Evolutionary conservation across 2,113 vertebrate species (phyloP), one percentile per base, ranked within the genome.

Genomic region (Petrocephalus zakoni): DNA sequence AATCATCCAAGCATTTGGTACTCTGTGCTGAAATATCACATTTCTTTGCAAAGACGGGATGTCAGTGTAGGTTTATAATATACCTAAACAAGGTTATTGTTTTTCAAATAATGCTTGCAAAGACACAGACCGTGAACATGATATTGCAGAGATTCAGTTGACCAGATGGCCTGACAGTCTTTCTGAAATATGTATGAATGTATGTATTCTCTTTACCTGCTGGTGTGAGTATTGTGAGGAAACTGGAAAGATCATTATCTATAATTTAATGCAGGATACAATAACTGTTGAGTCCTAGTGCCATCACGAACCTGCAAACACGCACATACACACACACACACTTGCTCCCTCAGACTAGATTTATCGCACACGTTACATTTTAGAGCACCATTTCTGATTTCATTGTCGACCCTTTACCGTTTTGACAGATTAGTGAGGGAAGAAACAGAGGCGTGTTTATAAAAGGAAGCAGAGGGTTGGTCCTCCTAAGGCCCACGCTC

Each of bases 1-100:
- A 86, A 86, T 34, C 84, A 55, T 56, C 25, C 46, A 51, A 46
- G 13, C 83, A 21, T 86, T 55, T 86, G 84, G 49, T 56, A 37
- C 49, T 34, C 15, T 8, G 6, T 55, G 52, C 47, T 86, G n/a
- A 86, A 86, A 56, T 55, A 52, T 34, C 52, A 25, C n/a, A 56
- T 86, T 86, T 56, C 25, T 86, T 52, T 86, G 52, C 47, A 86
- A 34, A 85, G 13, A 37, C 84, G 55, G 84, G 34, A 13, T 86
- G 84, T 56, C 17, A 53, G 56, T 25, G n/a, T 21, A 52, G 15
- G 52, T 86, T 53, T 13, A 56, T 56, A 22, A 19, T 5, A 86
- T 56, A 52, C 49, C 61, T 29, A 78, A 42, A 37, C 9, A 75
- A 78, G 72, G 72, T 78, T 34, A 42, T 78, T 78, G 72, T 78